phyloP scores from a whole-genome alignment of 2,113 vertebrate genomes.

The Leucoraja erinaceus region DNA sequence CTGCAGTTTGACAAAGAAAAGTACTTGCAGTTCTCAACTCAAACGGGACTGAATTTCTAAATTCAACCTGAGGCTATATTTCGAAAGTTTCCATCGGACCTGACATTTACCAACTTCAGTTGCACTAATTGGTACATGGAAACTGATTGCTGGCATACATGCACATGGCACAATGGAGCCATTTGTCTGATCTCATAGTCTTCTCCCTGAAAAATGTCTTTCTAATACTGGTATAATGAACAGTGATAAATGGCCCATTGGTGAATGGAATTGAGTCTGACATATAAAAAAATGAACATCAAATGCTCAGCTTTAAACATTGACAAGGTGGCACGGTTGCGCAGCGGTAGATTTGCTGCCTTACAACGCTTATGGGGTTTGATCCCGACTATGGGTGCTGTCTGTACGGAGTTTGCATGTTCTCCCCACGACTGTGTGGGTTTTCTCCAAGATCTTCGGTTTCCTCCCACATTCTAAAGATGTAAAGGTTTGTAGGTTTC shows the following conservation, averaged over 20 bases:
- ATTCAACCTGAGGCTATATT: neutral
- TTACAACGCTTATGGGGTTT: too few species aligned
- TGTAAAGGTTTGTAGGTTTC: too few species aligned
- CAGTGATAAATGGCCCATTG: neutral
- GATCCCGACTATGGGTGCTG: too few species aligned
- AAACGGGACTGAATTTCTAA: neutral
- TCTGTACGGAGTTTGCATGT: too few species aligned
- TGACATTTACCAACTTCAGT: neutral
- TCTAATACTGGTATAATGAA: neutral
- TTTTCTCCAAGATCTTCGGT: too few species aligned
- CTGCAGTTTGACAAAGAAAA: neutral
- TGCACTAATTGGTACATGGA: neutral
- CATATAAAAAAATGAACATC: neutral
- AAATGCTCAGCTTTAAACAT: neutral
- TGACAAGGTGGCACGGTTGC: too few species aligned
- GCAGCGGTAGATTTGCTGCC: too few species aligned
- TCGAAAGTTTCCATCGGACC: neutral
- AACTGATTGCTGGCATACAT: neutral
- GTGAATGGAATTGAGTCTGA: neutral
- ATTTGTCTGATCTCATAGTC: neutral
- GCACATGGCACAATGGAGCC: neutral
- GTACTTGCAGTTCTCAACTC: neutral
- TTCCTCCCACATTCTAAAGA: too few species aligned
- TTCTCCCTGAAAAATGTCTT: neutral
- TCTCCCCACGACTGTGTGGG: too few species aligned